Evolutionary conservation across 2,797 vertebrate species (phyloP).

Genomic region (Threskiornis aethiopicus): DNA sequence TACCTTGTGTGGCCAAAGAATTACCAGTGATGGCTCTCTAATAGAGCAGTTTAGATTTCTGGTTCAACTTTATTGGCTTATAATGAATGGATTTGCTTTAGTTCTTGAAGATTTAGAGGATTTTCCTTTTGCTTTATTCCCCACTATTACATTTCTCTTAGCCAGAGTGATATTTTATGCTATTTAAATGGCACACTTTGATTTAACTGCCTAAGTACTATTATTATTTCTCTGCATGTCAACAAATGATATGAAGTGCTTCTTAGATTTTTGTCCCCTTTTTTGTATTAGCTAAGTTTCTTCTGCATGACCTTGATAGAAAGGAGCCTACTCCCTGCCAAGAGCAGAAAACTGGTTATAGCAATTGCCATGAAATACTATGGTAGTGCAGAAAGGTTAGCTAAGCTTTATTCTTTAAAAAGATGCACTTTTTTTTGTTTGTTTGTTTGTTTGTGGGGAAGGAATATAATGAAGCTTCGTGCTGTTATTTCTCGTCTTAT

Average conservation of each 20-base stretch:
- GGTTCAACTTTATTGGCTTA: background rate
- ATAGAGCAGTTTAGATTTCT: background rate
- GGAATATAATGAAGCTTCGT: background rate
- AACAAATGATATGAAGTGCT: background rate
- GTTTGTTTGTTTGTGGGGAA: background rate
- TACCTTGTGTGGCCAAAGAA: background rate
- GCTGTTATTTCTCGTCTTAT: background rate
- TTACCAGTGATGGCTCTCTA: background rate
- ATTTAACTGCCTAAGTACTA: background rate
- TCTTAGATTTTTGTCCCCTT: background rate
- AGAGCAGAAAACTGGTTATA: background rate
- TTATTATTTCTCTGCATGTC: background rate
- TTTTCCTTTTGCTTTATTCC: conserved; percentile 4
- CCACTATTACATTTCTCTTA: background rate
- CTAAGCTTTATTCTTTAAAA: background rate
- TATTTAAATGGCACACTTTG: background rate
- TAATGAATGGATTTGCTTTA: background rate
- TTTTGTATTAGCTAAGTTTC: background rate
- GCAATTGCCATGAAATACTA: background rate
- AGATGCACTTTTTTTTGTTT: fast-evolving
- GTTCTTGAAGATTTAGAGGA: conserved; percentile 3
- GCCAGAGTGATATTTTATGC: background rate
- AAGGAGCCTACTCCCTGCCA: background rate
- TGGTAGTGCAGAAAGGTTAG: background rate
- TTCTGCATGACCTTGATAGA: background rate